phyloP scores from a whole-genome alignment of 64 coral and sea anemone species.

The Acropora tenuis region DNA sequence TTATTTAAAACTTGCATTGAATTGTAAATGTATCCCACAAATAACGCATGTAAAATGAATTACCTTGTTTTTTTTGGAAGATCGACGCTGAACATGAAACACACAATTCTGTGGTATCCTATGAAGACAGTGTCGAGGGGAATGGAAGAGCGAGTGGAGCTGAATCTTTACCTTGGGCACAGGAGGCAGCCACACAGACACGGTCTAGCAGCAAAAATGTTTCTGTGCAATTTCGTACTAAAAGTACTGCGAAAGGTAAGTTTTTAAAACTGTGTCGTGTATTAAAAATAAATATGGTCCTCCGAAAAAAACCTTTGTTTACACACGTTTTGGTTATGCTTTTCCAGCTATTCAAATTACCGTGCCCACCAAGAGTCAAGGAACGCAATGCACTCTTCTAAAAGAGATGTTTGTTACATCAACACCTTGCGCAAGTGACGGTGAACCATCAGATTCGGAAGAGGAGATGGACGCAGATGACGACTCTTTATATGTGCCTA shows the following conservation, averaged over 20 bases:
- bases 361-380: slow-evolving; percentile 4
- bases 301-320: neutral
- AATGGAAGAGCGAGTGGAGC: neutral
- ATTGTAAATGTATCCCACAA: neutral
- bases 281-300: neutral
- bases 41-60: neutral
- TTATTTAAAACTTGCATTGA: neutral
- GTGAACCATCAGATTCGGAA: slow-evolving; percentile 2
- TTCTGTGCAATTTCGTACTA: slow-evolving; percentile 24
- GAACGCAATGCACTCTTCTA: slow-evolving; percentile 9
- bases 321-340: neutral
- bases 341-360: neutral
- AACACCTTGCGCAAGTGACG: neutral
- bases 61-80: slow-evolving; percentile 14
- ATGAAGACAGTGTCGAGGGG: neutral
- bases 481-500: too few relatives aligned
- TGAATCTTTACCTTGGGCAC: neutral
- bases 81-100: neutral
- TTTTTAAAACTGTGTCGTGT: neutral
- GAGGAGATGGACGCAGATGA: neutral
- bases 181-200: slow-evolving; percentile 33
- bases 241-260: slow-evolving; percentile 13
- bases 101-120: neutral
- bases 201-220: slow-evolving; percentile 6
- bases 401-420: neutral